These are phyloP conservation scores for Automeris io DNA, from an alignment of 2,888 invertebrate species.

Conservation along the genomic window DNA sequence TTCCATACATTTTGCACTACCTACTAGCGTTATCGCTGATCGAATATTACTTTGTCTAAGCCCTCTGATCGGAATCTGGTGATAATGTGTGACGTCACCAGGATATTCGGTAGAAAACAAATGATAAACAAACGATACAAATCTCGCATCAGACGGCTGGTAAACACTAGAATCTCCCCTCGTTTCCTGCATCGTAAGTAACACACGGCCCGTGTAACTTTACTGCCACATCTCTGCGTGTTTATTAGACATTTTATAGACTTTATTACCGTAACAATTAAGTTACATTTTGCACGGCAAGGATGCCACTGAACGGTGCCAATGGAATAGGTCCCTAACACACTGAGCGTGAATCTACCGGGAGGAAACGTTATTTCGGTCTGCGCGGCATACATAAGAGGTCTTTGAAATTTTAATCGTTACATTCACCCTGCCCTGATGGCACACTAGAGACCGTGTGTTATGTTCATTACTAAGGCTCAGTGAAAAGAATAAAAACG, in stretches of 20 bases:
- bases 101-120: conserved; percentile 40
- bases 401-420: conserved; percentile 75
- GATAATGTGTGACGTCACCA: conserved; percentile 45
- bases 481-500: conserved; percentile 33
- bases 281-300: conserved; percentile 38
- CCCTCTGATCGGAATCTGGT: too few species aligned
- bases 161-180: conserved; percentile 61
- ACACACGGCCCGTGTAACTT: conserved; percentile 50
- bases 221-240: conserved; percentile 32
- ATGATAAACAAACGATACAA: conserved; percentile 50
- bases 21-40: too few species aligned
- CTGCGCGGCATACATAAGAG: conserved; percentile 58
- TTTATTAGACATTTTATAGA: conserved; percentile 15
- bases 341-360: conserved; percentile 53
- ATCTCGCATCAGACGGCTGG: conserved; percentile 51
- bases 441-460: conserved; percentile 52
- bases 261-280: conserved; percentile 31
- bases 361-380: conserved; percentile 67
- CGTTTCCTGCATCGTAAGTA: conserved; percentile 65
- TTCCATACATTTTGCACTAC: too few species aligned
- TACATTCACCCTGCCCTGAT: conserved; percentile 69
- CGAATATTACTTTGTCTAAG: too few species aligned
- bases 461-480: conserved; percentile 38
- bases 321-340: conserved; percentile 33
- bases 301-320: conserved; percentile 14